Evolutionary conservation across 37 sponge, comb jelly and placozoan species (phyloP).

Genomic region (Geodia barretti): DNA sequence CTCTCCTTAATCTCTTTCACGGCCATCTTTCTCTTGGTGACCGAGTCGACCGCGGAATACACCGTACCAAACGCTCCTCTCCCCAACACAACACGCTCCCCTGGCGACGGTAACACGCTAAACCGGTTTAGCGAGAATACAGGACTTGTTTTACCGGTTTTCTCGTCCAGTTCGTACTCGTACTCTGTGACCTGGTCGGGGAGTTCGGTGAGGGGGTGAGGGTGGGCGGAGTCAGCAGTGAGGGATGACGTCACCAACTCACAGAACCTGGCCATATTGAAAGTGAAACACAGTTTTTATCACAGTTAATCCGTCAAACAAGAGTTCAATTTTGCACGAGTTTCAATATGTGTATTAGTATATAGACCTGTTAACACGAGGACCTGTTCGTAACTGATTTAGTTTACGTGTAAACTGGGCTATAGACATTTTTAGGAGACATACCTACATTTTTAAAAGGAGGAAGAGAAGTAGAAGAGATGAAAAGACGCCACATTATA

Average conservation of each 20-base stretch:
- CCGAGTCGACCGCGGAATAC: constrained; percentile 77
- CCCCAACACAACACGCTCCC: constrained; percentile 53
- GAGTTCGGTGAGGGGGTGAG: background rate
- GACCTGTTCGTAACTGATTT: too few species aligned
- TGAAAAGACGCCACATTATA: too few species aligned
- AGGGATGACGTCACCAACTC: constrained; percentile 8
- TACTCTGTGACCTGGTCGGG: constrained; percentile 18
- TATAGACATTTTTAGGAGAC: too few species aligned
- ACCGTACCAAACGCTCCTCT: constrained; percentile 84
- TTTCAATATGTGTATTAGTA: too few species aligned
- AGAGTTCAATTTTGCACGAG: too few species aligned
- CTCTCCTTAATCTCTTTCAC: constrained; percentile 86
- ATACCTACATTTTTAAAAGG: too few species aligned
- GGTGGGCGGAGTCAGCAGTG: background rate
- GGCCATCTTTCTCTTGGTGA: constrained; percentile 85
- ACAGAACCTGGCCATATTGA: constrained; percentile 29
- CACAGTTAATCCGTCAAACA: too few species aligned
- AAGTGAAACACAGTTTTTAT: too few species aligned
- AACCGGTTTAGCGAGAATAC: too few species aligned
- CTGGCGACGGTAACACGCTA: too few species aligned
- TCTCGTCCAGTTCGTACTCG: constrained; percentile 66
- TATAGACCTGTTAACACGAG: too few species aligned
- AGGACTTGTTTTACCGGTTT: constrained; percentile 2
- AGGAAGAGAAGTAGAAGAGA: background rate
- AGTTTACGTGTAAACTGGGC: too few species aligned